Conservation (phyloP, 2,797 vertebrate species). For the Orientallactaga sibirica region DNA sequence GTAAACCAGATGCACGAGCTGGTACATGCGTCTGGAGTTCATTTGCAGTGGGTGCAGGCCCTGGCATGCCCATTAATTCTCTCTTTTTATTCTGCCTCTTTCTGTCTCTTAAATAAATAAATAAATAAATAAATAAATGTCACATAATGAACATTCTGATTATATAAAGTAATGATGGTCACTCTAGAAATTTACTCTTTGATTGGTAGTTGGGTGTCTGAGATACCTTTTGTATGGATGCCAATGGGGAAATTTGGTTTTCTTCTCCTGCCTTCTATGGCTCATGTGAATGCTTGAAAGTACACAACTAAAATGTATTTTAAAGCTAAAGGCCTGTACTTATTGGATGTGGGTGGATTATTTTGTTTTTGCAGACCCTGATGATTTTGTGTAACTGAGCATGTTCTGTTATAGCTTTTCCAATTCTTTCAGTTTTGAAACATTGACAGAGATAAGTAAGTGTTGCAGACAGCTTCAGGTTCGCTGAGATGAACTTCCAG, state of each 20-base stretch:
- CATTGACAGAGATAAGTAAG: not conserved
- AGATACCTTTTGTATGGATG: not conserved
- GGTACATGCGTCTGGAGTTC: too few species aligned
- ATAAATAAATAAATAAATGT: too few species aligned
- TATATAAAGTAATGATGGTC: not conserved
- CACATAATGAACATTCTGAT: not conserved
- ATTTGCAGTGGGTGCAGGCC: too few species aligned
- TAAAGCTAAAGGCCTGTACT: not conserved
- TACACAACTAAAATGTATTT: constrained; percentile 16
- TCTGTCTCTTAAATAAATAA: too few species aligned
- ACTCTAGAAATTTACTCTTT: constrained; percentile 17
- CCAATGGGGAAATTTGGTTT: not conserved
- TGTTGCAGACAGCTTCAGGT: too few species aligned
- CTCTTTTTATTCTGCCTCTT: too few species aligned
- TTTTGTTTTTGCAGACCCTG: not conserved
- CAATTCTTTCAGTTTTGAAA: constrained; percentile 26
- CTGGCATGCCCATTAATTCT: too few species aligned
- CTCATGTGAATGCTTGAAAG: not conserved
- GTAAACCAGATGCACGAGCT: too few species aligned
- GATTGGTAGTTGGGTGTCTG: not conserved
- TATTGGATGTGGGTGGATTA: not conserved
- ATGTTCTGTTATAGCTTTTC: not conserved
- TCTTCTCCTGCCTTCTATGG: not conserved
- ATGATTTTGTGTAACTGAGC: not conserved
- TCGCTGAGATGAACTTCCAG: too few species aligned